Evolutionary conservation across 2,113 vertebrate species (phyloP), one percentile per base, ranked within the genome.

Genomic region (Gobiocypris rarus): DNA sequence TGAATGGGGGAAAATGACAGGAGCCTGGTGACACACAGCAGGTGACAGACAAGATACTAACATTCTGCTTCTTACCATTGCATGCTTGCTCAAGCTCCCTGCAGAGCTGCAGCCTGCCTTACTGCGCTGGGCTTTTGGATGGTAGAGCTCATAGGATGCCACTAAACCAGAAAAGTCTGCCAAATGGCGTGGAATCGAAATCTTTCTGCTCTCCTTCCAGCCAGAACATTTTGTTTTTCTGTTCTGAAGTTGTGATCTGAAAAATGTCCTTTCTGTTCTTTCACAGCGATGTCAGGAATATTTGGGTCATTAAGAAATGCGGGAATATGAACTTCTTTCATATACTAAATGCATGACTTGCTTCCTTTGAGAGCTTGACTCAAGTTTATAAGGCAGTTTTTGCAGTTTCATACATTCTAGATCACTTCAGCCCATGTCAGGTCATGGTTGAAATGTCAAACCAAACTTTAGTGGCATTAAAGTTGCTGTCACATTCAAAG

Each of bases 21-120:
- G 81, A 85, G 81, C 76, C 80, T 85, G 77, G 85, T 82, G 87
- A 89, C 87, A 87, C 89, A 84, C 89, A 81, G 87, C 85, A 85
- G 87, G 89, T 85, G 85, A 85, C 65, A 85, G 88, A 89, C 85
- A 88, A 86, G 89, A 88, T 86, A 87, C 83, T 88, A 87, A 88
- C 85, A 86, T 85, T 85, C 82, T 84, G 77, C 87, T 84, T 70
- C 84, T 86, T 88, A 65, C 87, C 73, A 82, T 82, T 58, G 71
- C 83, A 84, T 79, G 63, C 82, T 75, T n/a, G 77, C 87, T 81
- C 71, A 54, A 88, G 77, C 87, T 83, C 87, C 87, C 87, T 75
- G 84, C 84, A 58, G 87, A 41, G 87, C 61, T 75, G 84, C 81
- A 84, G 84, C 84, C 84, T 86, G 87, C 84, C 87, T 34, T 74